Base-by-base conservation (phyloP, 2,888 invertebrate genomes). In the Caenorhabditis drosophilae region DNA sequence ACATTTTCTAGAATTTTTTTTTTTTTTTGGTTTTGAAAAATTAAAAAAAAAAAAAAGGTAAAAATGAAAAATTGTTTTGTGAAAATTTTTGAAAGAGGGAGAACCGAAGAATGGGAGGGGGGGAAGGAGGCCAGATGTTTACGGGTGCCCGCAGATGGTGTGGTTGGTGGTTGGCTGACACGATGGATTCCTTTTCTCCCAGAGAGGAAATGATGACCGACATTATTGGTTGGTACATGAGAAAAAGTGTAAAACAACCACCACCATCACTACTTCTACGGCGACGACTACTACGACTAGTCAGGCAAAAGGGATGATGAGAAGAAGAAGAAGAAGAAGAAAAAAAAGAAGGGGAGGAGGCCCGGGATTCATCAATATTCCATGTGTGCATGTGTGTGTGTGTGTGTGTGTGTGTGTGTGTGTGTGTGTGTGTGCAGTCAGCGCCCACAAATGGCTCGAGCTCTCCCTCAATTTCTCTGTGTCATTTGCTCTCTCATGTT, bases 151-250 rank as follows among this genome's bases (percentile, higher is more conserved):
- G 38, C 59, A 53, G 7, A 6, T 6, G 7, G 7, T 9, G 31
- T 31, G 6, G 31, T 31, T 31, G 7, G 12, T 9, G 12, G 49
- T 53, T 60, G 52, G 52, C 46, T 25, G 20, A 38, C 38, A 46
- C 49, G 12, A 11, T n/a, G 23, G n/a, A n/a, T n/a, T n/a, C n/a
- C n/a, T n/a, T n/a, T n/a, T n/a, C n/a, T n/a, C n/a, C n/a, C n/a
- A n/a, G n/a, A n/a, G n/a, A n/a, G n/a, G n/a, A n/a, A n/a, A n/a
- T n/a, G n/a, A n/a, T n/a, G n/a, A n/a, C n/a, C n/a, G n/a, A 18
- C 48, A 16, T 27, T 27, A 23, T 15, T 25, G 45, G 4, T n/a
- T 18, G 20, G 35, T 18, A 47, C 11, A 2, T 11, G 11, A 40
- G 20, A 20, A 11, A 11, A 18, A 18, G 40, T 3, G 20, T 4